A percentile compares a stretch with the other conserved stretches of the same genome.
Evolutionary conservation across 2,888 invertebrate species (phyloP).

Genomic region (Lycia hirtaria): DNA sequence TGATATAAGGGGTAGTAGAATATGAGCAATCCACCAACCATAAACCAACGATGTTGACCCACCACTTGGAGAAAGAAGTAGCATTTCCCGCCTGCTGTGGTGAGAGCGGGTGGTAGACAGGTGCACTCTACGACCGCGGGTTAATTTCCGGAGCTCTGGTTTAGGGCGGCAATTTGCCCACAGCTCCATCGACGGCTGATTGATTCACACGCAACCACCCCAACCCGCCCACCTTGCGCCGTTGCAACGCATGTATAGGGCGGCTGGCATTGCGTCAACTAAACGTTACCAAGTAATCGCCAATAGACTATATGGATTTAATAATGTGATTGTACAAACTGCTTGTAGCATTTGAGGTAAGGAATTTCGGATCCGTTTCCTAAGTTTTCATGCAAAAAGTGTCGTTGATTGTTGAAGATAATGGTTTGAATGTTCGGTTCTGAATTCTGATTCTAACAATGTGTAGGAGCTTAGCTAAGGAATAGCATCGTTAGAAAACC

Average conservation of each 20-base stretch:
- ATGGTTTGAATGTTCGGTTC: too few relatives aligned
- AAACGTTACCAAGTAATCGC: background rate
- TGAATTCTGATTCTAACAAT: too few relatives aligned
- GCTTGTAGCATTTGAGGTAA: too few relatives aligned
- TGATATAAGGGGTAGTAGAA: too few relatives aligned
- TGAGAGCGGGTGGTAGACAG: background rate
- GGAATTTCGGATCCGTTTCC: too few relatives aligned
- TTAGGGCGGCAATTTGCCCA: background rate
- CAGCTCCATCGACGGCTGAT: conserved; percentile 22
- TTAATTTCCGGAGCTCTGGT: conserved; percentile 13
- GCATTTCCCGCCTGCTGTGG: background rate
- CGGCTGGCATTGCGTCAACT: background rate
- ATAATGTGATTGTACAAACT: too few relatives aligned
- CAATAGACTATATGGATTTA: too few relatives aligned
- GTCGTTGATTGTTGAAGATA: too few relatives aligned
- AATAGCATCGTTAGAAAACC: too few relatives aligned
- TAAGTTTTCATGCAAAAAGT: too few relatives aligned
- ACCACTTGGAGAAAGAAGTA: background rate
- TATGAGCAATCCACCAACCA: background rate
- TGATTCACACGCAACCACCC: conserved; percentile 30
- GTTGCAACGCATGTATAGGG: background rate
- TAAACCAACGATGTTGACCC: background rate
- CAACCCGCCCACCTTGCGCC: background rate
- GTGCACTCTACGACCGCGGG: conserved; percentile 6
- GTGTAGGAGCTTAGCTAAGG: too few relatives aligned